Evolutionary conservation across 2,113 vertebrate genomes (phyloP).

Genomic region (Hemiprocne comata): DNA sequence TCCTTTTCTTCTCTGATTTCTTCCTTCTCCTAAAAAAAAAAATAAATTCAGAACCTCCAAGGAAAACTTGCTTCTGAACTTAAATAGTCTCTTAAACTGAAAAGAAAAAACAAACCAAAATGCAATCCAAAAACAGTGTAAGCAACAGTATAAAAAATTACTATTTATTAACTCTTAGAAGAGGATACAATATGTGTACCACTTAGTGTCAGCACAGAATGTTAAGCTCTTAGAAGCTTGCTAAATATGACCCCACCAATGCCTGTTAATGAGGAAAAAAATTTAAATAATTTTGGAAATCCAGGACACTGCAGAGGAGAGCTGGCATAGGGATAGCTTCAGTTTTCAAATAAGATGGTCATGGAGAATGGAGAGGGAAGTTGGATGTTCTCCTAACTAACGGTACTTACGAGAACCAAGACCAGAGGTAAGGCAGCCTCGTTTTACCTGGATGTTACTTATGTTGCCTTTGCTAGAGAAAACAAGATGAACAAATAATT

Average conservation of each 20-base stretch:
- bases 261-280: not conserved
- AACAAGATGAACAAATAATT: not conserved
- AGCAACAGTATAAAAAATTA: not conserved
- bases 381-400: not conserved
- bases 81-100: not conserved
- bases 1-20: constrained; percentile 36
- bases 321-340: not conserved
- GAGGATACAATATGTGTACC: not conserved
- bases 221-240: not conserved
- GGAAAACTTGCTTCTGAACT: not conserved
- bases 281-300: not conserved
- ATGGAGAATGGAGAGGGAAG: not conserved
- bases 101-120: not conserved
- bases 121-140: not conserved
- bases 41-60: not conserved
- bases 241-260: not conserved
- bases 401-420: not conserved
- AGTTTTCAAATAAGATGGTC: not conserved
- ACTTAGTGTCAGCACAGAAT: not conserved
- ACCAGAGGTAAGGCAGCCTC: not conserved
- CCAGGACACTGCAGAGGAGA: not conserved
- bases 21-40: not conserved
- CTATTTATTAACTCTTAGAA: not conserved
- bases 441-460: not conserved
- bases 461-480: not conserved